Evolutionary conservation across 2,113 vertebrate genomes (phyloP), one percentile per base, ranked within the genome.

Genomic region (Pangasianodon hypophthalmus): DNA sequence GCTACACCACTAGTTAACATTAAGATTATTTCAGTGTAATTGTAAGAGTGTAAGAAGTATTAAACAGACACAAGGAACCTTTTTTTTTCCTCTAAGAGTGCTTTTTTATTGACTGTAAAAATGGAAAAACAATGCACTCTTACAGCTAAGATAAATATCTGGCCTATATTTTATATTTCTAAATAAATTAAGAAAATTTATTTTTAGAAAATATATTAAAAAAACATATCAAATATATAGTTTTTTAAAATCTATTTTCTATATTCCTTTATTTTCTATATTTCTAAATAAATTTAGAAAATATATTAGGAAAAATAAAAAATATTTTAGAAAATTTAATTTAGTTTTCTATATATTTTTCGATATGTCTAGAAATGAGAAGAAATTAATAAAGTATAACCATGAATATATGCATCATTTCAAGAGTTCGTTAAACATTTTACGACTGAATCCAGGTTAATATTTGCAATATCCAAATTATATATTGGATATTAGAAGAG

Each of bases 401-500:
- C 10, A 21, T 58, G 1, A 58, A 10, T 56, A 83, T 41, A 41
- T 24, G n/a, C 1, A 56, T 83, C 7, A 21, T 54, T 82, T 82
- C 37, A 37, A 37, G 37, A 37, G 37, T 37, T 37, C 1, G 37
- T 37, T 37, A 37, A 19, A 56, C 14, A 32, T 67, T 32, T 71
- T 71, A 86, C n/a, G 62, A 86, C 85, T 71, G 67, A 80, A 82
- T 84, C 89, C 89, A 79, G 93, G 92, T 93, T 91, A 92, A 93
- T 93, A 93, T 93, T 92, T 92, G 91, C 60, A 87, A 92, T 92
- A 92, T 92, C 91, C 91, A 90, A 19, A 21, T 37, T 37, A 37
- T 37, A 37, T 37, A n/a, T 3, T 21, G 91, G 89, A 92, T 90
- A 92, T 87, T 46, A 46, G 26, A 44, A 48, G 52, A 73, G 18